phyloP scores from a whole-genome alignment of 2,113 vertebrate species.

The Lophotis ruficrista region DNA sequence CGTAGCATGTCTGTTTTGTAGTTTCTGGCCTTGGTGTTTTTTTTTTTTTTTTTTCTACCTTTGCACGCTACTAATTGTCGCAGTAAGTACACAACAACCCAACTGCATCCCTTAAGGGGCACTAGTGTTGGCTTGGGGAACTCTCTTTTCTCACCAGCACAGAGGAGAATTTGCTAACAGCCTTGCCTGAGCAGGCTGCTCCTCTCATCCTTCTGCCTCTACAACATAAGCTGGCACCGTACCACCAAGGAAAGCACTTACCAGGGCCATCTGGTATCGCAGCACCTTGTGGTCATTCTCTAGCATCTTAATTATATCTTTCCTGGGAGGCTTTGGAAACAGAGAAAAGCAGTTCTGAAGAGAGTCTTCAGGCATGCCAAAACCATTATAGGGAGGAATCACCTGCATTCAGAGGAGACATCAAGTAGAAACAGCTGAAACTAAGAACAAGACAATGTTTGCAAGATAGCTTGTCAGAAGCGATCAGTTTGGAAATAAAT shows the following conservation, averaged over 20 bases:
- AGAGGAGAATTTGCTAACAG: not conserved
- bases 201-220: not conserved
- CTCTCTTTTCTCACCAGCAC: not conserved
- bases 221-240: not conserved
- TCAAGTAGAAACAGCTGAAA: not conserved
- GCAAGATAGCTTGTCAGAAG: not conserved
- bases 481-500: not conserved
- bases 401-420: conserved; percentile 71
- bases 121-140: rapidly evolving
- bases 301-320: conserved; percentile 85
- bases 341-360: conserved; percentile 90
- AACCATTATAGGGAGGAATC: conserved; percentile 93
- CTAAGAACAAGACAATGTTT: not conserved
- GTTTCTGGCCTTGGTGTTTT: not conserved
- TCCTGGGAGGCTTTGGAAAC: conserved; percentile 83
- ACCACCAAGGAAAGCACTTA: conserved; percentile 65
- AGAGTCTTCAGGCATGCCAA: conserved; percentile 89
- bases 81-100: not conserved
- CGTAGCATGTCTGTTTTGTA: not conserved
- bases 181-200: not conserved
- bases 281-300: conserved; percentile 85
- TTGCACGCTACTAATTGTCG: not conserved
- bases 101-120: not conserved
- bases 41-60: not conserved
- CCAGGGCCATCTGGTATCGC: conserved; percentile 83